These are phyloP conservation scores for Hestina assimilis DNA, from an alignment of 1,140 invertebrate genomes.

Conservation along the genomic window DNA sequence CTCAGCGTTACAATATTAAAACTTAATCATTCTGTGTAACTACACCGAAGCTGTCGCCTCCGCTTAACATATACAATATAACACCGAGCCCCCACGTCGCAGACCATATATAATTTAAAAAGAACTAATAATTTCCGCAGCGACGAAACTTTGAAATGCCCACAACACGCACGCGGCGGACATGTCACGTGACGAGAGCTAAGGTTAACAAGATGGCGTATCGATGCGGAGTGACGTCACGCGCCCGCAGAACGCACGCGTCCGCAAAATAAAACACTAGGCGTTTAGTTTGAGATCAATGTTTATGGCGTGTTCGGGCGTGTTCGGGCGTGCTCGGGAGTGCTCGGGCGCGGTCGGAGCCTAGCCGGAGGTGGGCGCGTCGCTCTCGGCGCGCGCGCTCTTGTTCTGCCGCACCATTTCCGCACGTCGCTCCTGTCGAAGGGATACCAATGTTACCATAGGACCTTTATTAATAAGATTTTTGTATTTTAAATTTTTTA, in stretches of 20 bases:
- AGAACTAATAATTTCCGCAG: neutral
- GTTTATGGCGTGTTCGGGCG: conserved; percentile 13
- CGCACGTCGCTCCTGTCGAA: conserved; percentile 88
- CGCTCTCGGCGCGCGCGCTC: conserved; percentile 76
- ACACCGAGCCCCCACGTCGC: neutral
- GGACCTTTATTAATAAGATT: too few species aligned
- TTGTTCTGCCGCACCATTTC: conserved; percentile 93
- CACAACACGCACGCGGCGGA: neutral
- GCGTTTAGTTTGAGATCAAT: conserved; percentile 11
- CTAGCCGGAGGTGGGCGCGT: conserved; percentile 55
- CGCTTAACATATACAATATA: neutral
- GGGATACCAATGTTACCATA: too few species aligned
- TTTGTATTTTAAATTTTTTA: too few species aligned
- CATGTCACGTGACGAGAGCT: neutral
- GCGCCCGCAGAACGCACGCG: neutral
- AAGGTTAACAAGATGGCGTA: neutral
- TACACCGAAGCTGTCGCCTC: conserved; percentile 8
- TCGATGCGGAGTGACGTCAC: neutral
- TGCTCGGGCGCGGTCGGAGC: neutral
- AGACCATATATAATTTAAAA: neutral
- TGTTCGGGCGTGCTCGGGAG: conserved; percentile 18
- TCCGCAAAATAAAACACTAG: conserved; percentile 8
- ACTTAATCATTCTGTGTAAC: neutral
- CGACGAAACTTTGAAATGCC: neutral
- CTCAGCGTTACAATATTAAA: conserved; percentile 2